Evolutionary conservation across 2,888 invertebrate genomes (phyloP), one percentile per base, ranked within the genome.

Genomic region (Drosophila pseudotakahashii): DNA sequence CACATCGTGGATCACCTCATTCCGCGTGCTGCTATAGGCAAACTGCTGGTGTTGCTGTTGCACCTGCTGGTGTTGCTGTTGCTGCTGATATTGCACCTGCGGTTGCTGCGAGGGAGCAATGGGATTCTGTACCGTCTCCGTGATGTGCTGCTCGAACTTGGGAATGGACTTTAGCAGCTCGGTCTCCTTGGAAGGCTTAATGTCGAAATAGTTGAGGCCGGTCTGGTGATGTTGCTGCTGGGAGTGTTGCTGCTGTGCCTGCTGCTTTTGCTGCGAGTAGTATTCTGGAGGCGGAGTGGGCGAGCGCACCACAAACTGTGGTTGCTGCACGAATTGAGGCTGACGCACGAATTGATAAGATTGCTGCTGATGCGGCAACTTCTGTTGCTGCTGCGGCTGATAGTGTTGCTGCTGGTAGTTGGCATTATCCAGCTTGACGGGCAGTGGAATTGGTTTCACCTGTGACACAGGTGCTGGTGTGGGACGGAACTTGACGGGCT

Each of bases 111-210:
- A 14, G n/a, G 57, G 50, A 36, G 41, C 44, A 19, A 64, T 58
- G 19, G 78, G 81, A 72, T 83, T 89, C 57, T 79, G 87, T 1
- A 91, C 73, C 0, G 91, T 91, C 59, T 94, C 93, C 13, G 95
- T 94, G 73, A 95, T 94, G 79, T 97, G 97, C 79, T 96, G 96
- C 91, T 97, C 97, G 76, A 94, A 95, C 92, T 96, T 96, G 7
- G 97, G 95, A 64, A 97, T 94, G 16, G 97, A 94, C 60, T 95
- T 94, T 19, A 96, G 94, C 42, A 97, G 93, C 91, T 97, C 96
- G 0, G 96, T 96, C 39, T 91, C 91, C 72, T 89, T 91, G 7
- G 94, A 95, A 2, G 95, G 94, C 13, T 89, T 88, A 0, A 90
- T 83, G 52, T 90, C 89, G 23, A 91, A 89, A 19, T 84, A 82